phyloP scores from a whole-genome alignment of 2,888 invertebrate genomes.

The Lottia scabra region DNA sequence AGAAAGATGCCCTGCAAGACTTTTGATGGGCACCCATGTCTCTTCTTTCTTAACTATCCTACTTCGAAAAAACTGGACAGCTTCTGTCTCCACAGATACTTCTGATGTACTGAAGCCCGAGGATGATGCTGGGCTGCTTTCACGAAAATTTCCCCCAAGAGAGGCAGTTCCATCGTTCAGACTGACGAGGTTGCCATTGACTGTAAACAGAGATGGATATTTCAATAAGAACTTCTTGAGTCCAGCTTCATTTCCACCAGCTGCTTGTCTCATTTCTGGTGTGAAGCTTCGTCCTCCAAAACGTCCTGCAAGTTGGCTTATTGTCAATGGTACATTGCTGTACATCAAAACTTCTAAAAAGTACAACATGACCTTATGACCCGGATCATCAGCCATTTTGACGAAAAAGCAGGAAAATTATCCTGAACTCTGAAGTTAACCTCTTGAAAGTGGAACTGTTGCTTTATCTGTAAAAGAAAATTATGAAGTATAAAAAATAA shows the following conservation, averaged over 20 bases:
- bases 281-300: slow-evolving; percentile 99
- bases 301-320: slow-evolving; percentile 98
- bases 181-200: slow-evolving; percentile 76
- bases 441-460: neutral
- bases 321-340: slow-evolving; percentile 89
- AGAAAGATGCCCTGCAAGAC: slow-evolving; percentile 94
- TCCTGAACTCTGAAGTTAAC: slow-evolving; percentile 34
- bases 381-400: slow-evolving; percentile 68
- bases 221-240: slow-evolving; percentile 96
- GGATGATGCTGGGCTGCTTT: slow-evolving; percentile 58
- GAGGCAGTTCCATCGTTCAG: slow-evolving; percentile 65
- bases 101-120: slow-evolving; percentile 54
- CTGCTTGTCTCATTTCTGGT: slow-evolving; percentile 85
- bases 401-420: slow-evolving; percentile 22
- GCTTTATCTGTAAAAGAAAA: no score
- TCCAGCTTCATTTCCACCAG: slow-evolving; percentile 90
- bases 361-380: slow-evolving; percentile 80
- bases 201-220: slow-evolving; percentile 94
- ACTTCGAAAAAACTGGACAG: slow-evolving; percentile 96
- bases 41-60: slow-evolving; percentile 94
- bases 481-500: no score
- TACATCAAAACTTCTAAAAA: slow-evolving; percentile 98
- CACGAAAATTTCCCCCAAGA: slow-evolving; percentile 62
- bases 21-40: slow-evolving; percentile 96
- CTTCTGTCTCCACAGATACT: slow-evolving; percentile 81